Conservation (phyloP, 30 jellyfish, hydroid and myxozoan genomes). For the Pelagia noctiluca region DNA sequence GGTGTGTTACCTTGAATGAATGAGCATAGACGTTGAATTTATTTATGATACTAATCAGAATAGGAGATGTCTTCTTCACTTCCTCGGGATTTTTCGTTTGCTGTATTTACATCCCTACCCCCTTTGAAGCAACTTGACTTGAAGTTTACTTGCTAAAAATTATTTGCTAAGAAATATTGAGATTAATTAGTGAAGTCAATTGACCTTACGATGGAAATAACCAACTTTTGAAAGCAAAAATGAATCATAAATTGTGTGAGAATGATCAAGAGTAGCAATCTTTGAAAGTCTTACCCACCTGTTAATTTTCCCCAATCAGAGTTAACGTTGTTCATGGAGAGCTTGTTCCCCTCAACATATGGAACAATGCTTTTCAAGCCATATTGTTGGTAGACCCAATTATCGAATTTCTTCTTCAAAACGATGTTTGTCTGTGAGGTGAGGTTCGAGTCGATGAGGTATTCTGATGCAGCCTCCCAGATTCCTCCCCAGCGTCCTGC, state of each 20-base stretch:
- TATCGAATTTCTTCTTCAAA: constrained; percentile 68
- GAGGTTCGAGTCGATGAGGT: constrained; percentile 59
- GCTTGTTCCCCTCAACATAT: constrained; percentile 45
- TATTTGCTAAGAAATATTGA: no score
- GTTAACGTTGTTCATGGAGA: constrained; percentile 53
- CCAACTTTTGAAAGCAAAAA: no score
- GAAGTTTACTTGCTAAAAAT: no score
- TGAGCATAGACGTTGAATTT: neutral
- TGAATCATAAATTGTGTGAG: no score
- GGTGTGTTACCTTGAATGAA: constrained; percentile 20
- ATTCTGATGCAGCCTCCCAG: constrained; percentile 81
- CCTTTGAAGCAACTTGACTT: no score
- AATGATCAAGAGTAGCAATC: no score
- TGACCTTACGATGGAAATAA: no score
- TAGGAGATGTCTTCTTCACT: no score
- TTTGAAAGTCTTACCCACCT: constrained; percentile 44
- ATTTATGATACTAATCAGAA: no score
- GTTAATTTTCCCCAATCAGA: constrained; percentile 73
- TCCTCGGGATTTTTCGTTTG: no score
- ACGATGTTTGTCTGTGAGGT: constrained; percentile 73
- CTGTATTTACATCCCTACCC: no score
- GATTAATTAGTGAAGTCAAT: no score
- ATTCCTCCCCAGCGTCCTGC: constrained; percentile 98
- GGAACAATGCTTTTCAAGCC: constrained; percentile 79
- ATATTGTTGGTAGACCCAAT: constrained; percentile 55